Base-by-base conservation (phyloP, 2,113 vertebrate species). In the Atractosteus spatula region DNA sequence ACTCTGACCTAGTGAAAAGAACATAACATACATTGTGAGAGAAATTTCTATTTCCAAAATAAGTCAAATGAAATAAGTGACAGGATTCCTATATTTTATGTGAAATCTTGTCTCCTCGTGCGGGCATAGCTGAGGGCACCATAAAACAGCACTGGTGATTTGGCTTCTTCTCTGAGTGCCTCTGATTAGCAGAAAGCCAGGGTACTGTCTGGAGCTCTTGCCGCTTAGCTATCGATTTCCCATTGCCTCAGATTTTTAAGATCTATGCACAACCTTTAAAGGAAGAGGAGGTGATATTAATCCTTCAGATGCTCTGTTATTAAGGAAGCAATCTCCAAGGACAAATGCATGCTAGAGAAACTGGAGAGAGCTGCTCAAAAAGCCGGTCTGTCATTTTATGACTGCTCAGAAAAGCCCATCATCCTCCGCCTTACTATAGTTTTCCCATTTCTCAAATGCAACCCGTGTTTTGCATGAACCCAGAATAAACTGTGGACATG, bases 231-330 rank as follows among this genome's bases (percentile, higher is more conserved):
- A 86, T 83, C 85, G 83, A 81, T 87, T 83, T 86, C 78, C 68
- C 81, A 83, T 80, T 78, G 72, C 74, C 73, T 74, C 76, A 78
- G 73, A 77, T 80, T 42, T 75, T 16, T 4, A 73, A 84, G 85
- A 90, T 88, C 87, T 86, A 86, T 86, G 87, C 86, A 87, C 69
- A 71, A 63, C 59, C 69, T 71, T 71, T 71, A 62, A 43, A 71
- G 76, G 80, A 72, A 79, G 82, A 79, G 77, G 82, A 45, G 0
- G 69, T 16, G 77, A 78, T 86, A 86, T 86, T 83, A 86, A 80
- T 85, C 83, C 78, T 80, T 61, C 51, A 76, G 75, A 71, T 42
- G 66, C 13, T 62, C 42, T 44, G 59, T 71, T 71, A 71, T 63
- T 71, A 62, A 16, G 61, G 14, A 56, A 11, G 71, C 42, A 42